Base-by-base conservation (phyloP, 2,797 vertebrate species). In the Acrossocheilus wenchowensis region DNA sequence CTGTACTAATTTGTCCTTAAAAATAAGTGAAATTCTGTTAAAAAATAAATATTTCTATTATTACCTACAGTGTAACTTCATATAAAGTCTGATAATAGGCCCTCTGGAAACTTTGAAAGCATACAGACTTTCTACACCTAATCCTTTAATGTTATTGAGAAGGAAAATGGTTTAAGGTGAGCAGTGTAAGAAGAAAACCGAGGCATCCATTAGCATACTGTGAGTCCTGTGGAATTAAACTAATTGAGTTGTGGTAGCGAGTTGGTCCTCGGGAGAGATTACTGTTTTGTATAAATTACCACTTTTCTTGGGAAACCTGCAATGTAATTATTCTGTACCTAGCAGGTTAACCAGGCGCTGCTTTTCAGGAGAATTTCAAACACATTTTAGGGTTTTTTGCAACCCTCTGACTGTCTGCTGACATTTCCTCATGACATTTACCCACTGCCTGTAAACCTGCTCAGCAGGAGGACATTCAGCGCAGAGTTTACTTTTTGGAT, bases 391-490 rank as follows among this genome's bases (percentile, higher is more conserved):
- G 6, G 1, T 48, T 52, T 57, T 78, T 79, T 23, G 7, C 50
- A 45, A 34, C 36, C n/a, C 64, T 79, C 36, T 2, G 68, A 83
- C 52, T 71, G 64, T 79, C 83, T 30, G 50, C 75, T 85, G 83
- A 85, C 83, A 85, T 85, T 85, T 85, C 39, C 5, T 71, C 75
- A 45, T 79, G 83, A 79, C 83, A 85, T 85, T 85, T 79, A 71
- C 62, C 10, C 83, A 66, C 73, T 79, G 62, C 73, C 83, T 84
- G 62, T 69, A 68, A 68, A 78, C 73, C 45, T 54, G 34, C 73
- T 52, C 83, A 84, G 83, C 62, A 9, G 73, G 73, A 41, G 83
- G 23, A 68, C 34, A 30, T 57, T 82, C 69, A 39, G 69, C 36
- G 21, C 23, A 26, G 36, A 14, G 23, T 17, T 72, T 39, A 72